Evolutionary conservation across 2,113 vertebrate species (phyloP), one percentile per base, ranked within the genome.

Genomic region (Gadus chalcogrammus): DNA sequence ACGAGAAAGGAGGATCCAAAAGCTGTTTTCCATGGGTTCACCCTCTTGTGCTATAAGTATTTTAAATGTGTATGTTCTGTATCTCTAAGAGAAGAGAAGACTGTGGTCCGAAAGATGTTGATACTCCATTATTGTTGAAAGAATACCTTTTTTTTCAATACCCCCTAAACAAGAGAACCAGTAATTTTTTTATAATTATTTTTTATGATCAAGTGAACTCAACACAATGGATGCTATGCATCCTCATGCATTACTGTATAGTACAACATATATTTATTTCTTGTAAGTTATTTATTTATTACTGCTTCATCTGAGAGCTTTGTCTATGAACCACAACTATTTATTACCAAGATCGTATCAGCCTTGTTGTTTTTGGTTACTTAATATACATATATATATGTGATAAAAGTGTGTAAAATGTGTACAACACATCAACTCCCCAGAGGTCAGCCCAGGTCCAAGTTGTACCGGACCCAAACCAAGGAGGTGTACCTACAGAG

Each of bases 231-330:
- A 93, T 93, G 92, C 92, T 86, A 90, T 92, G 91, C 91, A 93
- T 93, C 90, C 89, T 88, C 84, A 85, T 86, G 88, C 90, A 88
- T 92, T 91, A 90, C 89, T 92, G 89, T 91, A 86, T 88, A 85
- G 88, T 85, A 93, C 85, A 88, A 90, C 81, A 71, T 89, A 88
- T 93, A 93, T 93, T 93, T 93, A 93, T 93, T 93, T 90, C 84
- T 86, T 88, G 82, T 93, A 93, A 93, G 79, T 93, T 93, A 93
- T 93, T 93, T 93, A 93, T 93, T 93, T 93, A 93, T 93, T 93
- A 84, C 85, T 82, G 85, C 91, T 87, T 89, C 79, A 79, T 90
- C 84, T 84, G 88, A 89, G 76, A 87, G 84, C 89, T 88, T 74
- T 86, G 89, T 90, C 83, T 81, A 84, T 82, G 61, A 82, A 88